phyloP scores from a whole-genome alignment of 2,888 invertebrate species.

The Portevinia maculata region DNA sequence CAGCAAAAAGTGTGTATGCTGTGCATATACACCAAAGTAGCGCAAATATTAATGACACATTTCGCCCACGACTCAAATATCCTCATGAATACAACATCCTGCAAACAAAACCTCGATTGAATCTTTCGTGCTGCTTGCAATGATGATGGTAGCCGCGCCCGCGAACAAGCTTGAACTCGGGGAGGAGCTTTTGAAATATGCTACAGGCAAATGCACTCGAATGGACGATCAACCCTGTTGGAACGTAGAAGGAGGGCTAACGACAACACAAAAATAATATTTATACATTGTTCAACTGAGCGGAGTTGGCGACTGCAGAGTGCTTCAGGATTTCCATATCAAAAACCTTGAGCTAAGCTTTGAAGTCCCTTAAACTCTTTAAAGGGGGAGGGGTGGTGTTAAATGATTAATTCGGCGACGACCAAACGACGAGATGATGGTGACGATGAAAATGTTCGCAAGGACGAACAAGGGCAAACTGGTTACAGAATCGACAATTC shows the following conservation, averaged over 20 bases:
- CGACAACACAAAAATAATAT: conserved; percentile 70
- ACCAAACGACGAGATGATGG: conserved; percentile 14
- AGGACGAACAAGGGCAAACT: conserved; percentile 69
- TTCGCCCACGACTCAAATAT: conserved; percentile 37
- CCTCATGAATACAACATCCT: conserved; percentile 64
- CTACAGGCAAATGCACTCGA: conserved; percentile 68
- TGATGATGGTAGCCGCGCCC: not conserved
- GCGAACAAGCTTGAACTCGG: conserved; percentile 34
- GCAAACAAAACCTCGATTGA: conserved; percentile 39
- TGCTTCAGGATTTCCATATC: conserved; percentile 62
- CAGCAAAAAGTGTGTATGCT: conserved; percentile 15
- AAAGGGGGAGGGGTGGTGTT: conserved; percentile 13
- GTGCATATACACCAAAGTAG: not conserved
- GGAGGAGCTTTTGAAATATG: conserved; percentile 51
- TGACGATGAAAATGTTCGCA: conserved; percentile 37
- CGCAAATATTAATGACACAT: conserved; percentile 69
- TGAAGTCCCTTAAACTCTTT: not conserved
- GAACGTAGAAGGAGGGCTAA: conserved; percentile 21
- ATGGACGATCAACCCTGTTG: conserved; percentile 62
- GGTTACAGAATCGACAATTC: conserved; percentile 36
- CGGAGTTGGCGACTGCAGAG: conserved; percentile 7
- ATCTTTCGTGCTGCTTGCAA: not conserved
- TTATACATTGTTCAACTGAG: conserved; percentile 60
- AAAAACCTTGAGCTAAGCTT: conserved; percentile 60
- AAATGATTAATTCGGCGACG: conserved; percentile 68